Evolutionary conservation across 2,888 invertebrate species (phyloP).

Genomic region (Lycocerus yunnanus): DNA sequence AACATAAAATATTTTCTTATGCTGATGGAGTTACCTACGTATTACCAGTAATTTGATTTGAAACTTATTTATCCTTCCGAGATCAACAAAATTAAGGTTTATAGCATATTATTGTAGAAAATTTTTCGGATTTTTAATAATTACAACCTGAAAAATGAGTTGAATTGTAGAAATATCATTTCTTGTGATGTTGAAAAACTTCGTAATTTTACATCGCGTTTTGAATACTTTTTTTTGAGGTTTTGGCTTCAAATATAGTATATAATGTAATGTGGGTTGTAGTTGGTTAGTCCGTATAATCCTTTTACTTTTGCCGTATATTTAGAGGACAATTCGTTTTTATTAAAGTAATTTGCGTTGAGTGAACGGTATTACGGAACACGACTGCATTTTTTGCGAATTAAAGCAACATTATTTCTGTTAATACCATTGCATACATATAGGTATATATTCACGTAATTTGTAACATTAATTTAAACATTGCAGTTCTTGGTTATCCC

Average conservation of each 20-base stretch:
- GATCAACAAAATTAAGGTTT: no score
- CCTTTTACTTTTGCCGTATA: slow-evolving; percentile 21
- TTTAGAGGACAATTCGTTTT: slow-evolving; percentile 22
- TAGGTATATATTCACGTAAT: background rate
- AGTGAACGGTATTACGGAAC: slow-evolving; percentile 7
- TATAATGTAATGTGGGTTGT: background rate
- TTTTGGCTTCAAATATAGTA: background rate
- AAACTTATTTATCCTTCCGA: background rate
- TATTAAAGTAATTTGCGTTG: slow-evolving; percentile 19
- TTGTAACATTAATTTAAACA: background rate
- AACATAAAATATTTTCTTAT: no score
- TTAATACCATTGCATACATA: background rate
- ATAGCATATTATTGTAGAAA: background rate
- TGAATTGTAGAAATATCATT: background rate
- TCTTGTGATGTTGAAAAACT: background rate
- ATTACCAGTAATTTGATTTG: background rate
- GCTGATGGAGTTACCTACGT: no score
- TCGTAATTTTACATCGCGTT: background rate
- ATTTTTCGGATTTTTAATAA: background rate
- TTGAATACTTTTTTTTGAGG: background rate
- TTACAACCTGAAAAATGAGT: background rate
- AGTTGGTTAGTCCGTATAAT: slow-evolving; percentile 17
- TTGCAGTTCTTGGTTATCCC: background rate
- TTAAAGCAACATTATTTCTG: background rate
- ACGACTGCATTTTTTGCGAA: slow-evolving; percentile 6